These are phyloP conservation scores for Kryptolebias ocellatus DNA, from an alignment of 2,797 vertebrate species.

Conservation along the genomic window DNA sequence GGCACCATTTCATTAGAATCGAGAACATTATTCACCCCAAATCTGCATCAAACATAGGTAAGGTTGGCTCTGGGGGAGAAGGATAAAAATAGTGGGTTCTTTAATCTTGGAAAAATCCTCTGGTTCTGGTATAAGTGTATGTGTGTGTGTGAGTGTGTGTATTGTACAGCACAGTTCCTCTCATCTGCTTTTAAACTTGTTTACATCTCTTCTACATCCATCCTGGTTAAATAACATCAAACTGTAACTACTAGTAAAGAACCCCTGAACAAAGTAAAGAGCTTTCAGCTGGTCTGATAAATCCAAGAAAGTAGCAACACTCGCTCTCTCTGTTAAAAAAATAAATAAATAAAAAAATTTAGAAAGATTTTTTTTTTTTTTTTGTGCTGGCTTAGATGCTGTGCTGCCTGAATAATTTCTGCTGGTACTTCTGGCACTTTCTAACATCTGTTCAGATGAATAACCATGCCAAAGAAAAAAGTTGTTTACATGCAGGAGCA, in stretches of 20 bases:
- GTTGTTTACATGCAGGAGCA: conserved; percentile 5
- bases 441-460: conserved; percentile 9
- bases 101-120: conserved; percentile 66
- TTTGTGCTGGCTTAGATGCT: neutral
- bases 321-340: neutral
- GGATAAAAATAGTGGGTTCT: conserved; percentile 68
- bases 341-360: neutral
- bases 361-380: neutral
- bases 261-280: conserved; percentile 21
- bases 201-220: conserved; percentile 50
- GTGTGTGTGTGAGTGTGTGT: neutral
- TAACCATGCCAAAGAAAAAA: neutral
- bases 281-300: conserved; percentile 32
- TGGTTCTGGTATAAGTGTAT: conserved; percentile 26
- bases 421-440: neutral
- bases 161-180: conserved; percentile 32
- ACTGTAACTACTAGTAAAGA: conserved; percentile 22
- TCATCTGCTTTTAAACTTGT: conserved; percentile 58
- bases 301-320: conserved; percentile 3
- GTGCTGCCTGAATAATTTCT: neutral
- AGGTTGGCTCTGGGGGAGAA: conserved; percentile 52
- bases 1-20: conserved; percentile 63
- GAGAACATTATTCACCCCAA: conserved; percentile 51
- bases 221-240: conserved; percentile 30
- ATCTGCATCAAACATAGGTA: conserved; percentile 64